phyloP scores from a whole-genome alignment of 2,797 vertebrate genomes.

The Otus scops region DNA sequence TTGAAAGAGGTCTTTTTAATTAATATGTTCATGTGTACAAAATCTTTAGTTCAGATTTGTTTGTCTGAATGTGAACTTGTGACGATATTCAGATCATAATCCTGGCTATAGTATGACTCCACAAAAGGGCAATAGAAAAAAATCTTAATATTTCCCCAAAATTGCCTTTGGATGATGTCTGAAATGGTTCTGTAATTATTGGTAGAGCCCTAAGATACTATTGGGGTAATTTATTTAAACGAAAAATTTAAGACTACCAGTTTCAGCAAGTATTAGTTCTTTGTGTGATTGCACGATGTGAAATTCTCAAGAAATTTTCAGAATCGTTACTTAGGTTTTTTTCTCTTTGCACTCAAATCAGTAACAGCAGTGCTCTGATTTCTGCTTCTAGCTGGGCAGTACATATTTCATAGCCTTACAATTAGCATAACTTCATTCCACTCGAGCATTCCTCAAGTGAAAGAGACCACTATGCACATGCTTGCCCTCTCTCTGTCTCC shows the following conservation, averaged over 20 bases:
- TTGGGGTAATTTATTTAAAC: neutral
- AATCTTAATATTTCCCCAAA: neutral
- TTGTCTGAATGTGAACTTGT: neutral
- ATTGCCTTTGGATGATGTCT: neutral
- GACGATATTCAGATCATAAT: neutral
- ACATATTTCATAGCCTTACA: neutral
- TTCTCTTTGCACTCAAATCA: neutral
- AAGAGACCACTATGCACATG: neutral
- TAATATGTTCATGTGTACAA: neutral
- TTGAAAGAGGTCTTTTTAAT: neutral
- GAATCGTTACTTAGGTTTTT: neutral
- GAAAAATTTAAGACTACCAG: neutral
- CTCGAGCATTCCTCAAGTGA: neutral
- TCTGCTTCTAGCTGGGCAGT: neutral
- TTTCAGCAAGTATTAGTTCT: neutral
- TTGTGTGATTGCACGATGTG: neutral
- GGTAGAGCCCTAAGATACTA: neutral
- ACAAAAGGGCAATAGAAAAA: neutral
- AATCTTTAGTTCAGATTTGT: neutral
- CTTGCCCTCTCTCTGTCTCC: neutral
- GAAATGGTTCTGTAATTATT: neutral
- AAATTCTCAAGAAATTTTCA: conserved; percentile 17
- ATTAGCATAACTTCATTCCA: conserved; percentile 41
- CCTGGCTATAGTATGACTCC: neutral
- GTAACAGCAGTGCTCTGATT: neutral